Evolutionary conservation across 2,888 invertebrate genomes (phyloP), one percentile per base, ranked within the genome.

Genomic region (Ganaspis brasiliensis): DNA sequence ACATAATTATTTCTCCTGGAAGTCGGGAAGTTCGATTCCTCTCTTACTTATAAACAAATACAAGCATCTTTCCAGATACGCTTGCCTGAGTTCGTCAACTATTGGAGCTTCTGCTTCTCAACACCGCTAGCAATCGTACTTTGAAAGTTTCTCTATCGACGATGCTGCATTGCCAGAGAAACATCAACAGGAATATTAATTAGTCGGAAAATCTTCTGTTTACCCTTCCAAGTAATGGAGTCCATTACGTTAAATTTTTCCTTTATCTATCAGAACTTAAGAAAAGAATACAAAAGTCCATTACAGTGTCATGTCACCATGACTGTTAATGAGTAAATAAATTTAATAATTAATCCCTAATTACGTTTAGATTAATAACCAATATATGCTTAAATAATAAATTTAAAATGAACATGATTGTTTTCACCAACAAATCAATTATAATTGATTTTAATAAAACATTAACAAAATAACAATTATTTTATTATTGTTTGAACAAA

Each of bases 151-250:
- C 71, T 71, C 49, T 74, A 74, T 76, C 57, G 73, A 40, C 63
- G 71, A 73, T 57, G 63, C 63, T 55, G 57, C 71, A 78, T 79
- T 74, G 79, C 79, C 78, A 77, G 79, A 75, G 77, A 79, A 86
- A 84, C 86, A 86, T 88, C 88, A 88, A 89, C 87, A 88, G 82
- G 85, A 86, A 89, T 89, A 89, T 90, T 89, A 89, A 89, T 89
- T 90, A 89, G 87, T 84, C 81, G 52, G 40, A 76, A 79, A 74
- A 73, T 61, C 67, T 49, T 55, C 67, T 77, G 63, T 79, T 78
- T 79, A 52, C 81, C 40, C 19, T 19, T 40, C 16, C 45, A 72
- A 71, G 56, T 73, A 72, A 78, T 75, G 75, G 70, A 77, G 77
- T 76, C 49, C 49, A 78, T 74, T 73, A n/a, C 56, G 57, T 70